These are phyloP conservation scores for Thereva unica DNA, from an alignment of 2,888 invertebrate species.

Conservation along the genomic window DNA sequence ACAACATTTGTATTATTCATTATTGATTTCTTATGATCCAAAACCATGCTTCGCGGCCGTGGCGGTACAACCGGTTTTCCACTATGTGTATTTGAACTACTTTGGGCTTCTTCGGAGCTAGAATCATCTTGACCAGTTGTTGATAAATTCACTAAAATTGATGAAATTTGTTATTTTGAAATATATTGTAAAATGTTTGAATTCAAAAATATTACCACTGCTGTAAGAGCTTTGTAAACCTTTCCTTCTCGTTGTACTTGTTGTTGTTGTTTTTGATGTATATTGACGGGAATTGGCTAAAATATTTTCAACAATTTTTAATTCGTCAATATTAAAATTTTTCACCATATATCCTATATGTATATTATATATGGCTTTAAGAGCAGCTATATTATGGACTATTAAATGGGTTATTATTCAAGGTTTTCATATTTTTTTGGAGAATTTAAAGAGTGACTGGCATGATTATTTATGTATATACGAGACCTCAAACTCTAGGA, in stretches of 20 bases:
- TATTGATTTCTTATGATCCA: slow-evolving; percentile 62
- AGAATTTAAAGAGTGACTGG: too few relatives aligned
- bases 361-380: too few relatives aligned
- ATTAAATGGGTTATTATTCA: too few relatives aligned
- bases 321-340: slow-evolving; percentile 45
- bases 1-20: slow-evolving; percentile 48
- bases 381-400: too few relatives aligned
- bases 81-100: slow-evolving; percentile 48
- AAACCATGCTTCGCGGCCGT: slow-evolving; percentile 67
- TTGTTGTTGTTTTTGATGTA: slow-evolving; percentile 52
- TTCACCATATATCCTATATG: not conserved
- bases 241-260: slow-evolving; percentile 59
- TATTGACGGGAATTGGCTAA: slow-evolving; percentile 52
- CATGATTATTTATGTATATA: too few relatives aligned
- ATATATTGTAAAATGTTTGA: slow-evolving; percentile 18
- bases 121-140: slow-evolving; percentile 78
- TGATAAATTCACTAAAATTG: slow-evolving; percentile 66
- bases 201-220: slow-evolving; percentile 61
- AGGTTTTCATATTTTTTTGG: too few relatives aligned
- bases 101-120: slow-evolving; percentile 72
- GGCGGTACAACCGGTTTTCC: slow-evolving; percentile 67
- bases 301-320: not conserved
- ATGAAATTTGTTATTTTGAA: not conserved
- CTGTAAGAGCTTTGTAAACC: slow-evolving; percentile 69
- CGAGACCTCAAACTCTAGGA: too few relatives aligned